These are phyloP conservation scores for Madoqua kirkii DNA, from an alignment of 2,113 vertebrate genomes.

Conservation along the genomic window DNA sequence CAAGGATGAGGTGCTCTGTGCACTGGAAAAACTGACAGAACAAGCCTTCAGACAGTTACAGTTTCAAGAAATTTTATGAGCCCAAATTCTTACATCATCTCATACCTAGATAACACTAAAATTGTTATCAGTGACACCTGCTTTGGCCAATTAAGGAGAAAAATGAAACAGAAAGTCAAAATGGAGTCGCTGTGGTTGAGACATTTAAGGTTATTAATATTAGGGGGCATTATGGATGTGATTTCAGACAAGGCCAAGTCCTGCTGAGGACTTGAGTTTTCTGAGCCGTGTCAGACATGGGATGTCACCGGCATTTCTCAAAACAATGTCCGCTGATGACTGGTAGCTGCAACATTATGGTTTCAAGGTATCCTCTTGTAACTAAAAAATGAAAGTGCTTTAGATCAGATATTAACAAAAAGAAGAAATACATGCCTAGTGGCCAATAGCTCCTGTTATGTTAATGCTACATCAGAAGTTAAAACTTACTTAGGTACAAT, in stretches of 20 bases:
- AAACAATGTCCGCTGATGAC: neutral
- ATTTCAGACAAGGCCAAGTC: neutral
- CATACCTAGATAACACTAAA: neutral
- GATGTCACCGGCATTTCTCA: neutral
- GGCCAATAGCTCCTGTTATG: neutral
- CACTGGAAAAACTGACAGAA: neutral
- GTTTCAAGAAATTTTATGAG: neutral
- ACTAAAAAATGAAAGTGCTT: neutral
- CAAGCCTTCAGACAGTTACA: neutral
- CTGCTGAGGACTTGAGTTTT: neutral
- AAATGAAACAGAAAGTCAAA: neutral
- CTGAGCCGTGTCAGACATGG: neutral
- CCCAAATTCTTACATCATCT: neutral
- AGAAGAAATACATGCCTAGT: neutral
- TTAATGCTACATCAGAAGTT: neutral
- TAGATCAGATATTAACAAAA: neutral
- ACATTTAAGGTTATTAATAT: neutral
- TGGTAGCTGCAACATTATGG: neutral
- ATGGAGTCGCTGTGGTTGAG: neutral
- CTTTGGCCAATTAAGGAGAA: neutral
- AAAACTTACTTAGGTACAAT: neutral
- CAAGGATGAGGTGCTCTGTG: neutral
- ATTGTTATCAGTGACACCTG: neutral
- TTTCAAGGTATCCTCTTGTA: neutral
- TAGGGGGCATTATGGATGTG: neutral